Evolutionary conservation across 2,113 vertebrate genomes (phyloP).

Genomic region (Cynoglossus semilaevis): DNA sequence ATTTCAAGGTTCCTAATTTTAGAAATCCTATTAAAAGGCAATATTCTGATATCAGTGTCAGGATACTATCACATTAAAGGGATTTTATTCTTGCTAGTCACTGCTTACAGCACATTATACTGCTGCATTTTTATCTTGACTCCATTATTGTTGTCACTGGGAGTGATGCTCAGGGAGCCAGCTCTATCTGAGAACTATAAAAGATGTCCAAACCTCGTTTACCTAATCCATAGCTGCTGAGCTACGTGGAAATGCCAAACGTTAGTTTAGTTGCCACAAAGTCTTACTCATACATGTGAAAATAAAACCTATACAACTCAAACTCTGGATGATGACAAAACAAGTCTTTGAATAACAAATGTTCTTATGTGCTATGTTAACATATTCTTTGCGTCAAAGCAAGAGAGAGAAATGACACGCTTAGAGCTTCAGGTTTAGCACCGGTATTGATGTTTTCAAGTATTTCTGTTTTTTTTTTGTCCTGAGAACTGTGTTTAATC

Average conservation of each 20-base stretch:
- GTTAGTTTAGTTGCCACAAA: background rate
- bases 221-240: background rate
- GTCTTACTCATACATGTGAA: background rate
- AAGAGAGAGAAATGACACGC: background rate
- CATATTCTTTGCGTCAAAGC: background rate
- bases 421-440: background rate
- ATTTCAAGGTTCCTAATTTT: background rate
- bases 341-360: background rate
- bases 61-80: background rate
- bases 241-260: background rate
- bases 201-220: constrained; percentile 1
- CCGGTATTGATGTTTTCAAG: too few species aligned
- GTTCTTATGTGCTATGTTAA: background rate
- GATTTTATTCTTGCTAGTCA: background rate
- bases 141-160: background rate
- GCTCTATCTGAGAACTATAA: constrained; percentile 1
- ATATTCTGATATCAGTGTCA: background rate
- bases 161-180: background rate
- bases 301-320: background rate
- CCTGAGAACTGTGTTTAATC: too few species aligned
- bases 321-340: background rate
- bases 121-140: background rate
- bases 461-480: too few species aligned
- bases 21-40: background rate
- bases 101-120: background rate